Evolutionary conservation across 2,797 vertebrate genomes (phyloP).

Genomic region (Masticophis lateralis): DNA sequence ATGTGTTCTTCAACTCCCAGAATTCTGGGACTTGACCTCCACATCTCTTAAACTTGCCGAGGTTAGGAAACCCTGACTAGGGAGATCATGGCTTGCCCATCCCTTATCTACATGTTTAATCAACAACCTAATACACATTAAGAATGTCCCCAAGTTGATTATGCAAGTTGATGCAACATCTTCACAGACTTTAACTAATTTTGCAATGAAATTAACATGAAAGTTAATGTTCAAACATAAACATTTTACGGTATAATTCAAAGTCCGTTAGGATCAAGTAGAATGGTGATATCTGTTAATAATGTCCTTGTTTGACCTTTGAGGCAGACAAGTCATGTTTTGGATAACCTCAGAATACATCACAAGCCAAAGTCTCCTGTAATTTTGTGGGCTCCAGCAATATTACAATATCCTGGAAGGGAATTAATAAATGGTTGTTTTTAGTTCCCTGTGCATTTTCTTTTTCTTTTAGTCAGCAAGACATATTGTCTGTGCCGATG

Average conservation of each 20-base stretch:
- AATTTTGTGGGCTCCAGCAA: not conserved
- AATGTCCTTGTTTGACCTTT: conserved; percentile 49
- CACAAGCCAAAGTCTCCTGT: not conserved
- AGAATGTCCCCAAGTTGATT: not conserved
- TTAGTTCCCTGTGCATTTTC: conserved; percentile 10
- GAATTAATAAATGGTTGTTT: not conserved
- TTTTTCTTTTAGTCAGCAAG: conserved; percentile 18
- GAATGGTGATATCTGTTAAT: conserved; percentile 52
- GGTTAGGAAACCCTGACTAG: not conserved
- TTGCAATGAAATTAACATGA: conserved; percentile 33
- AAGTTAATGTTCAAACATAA: conserved; percentile 69
- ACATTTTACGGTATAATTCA: conserved; percentile 56
- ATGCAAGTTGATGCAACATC: not conserved
- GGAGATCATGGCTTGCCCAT: not conserved
- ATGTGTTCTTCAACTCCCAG: not conserved
- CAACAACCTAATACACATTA: not conserved
- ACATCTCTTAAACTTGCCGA: not conserved
- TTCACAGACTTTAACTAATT: not conserved
- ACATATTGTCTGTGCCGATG: not conserved
- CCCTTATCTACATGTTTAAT: not conserved
- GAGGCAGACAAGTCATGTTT: conserved; percentile 36
- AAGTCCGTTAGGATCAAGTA: conserved; percentile 62
- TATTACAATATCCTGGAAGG: fast-evolving
- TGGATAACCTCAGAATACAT: not conserved
- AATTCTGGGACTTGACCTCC: not conserved